Evolutionary conservation across 1,140 invertebrate species (phyloP).

Genomic region (Pseudomyrmex sp.): DNA sequence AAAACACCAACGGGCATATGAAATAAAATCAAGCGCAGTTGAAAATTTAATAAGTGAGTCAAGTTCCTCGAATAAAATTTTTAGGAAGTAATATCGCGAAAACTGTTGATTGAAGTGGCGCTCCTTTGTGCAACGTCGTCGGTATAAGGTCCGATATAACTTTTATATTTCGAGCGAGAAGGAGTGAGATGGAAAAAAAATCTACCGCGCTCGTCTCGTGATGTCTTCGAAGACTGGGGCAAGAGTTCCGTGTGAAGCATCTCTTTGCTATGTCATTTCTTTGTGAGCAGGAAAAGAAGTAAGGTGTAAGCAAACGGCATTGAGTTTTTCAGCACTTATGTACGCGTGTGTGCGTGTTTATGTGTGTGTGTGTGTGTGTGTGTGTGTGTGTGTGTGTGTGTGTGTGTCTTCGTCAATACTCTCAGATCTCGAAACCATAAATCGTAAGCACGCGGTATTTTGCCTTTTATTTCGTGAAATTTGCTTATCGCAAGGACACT

Average conservation of each 20-base stretch:
- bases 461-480: not conserved
- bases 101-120: conserved; percentile 54
- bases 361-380: too few relatives aligned
- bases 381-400: too few relatives aligned
- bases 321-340: not conserved
- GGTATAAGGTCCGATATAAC: conserved; percentile 43
- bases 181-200: conserved; percentile 26
- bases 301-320: conserved; percentile 25
- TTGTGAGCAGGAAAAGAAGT: conserved; percentile 7
- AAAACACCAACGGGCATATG: not conserved
- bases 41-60: conserved; percentile 54
- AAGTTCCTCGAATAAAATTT: conserved; percentile 38
- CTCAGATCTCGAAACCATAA: conserved; percentile 16
- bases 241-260: conserved; percentile 30
- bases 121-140: conserved; percentile 26
- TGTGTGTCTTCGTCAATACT: not conserved
- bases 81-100: conserved; percentile 51
- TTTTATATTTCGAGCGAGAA: conserved; percentile 39
- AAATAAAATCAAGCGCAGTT: conserved; percentile 43
- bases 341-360: too few relatives aligned
- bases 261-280: conserved; percentile 50
- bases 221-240: conserved; percentile 6
- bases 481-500: not conserved
- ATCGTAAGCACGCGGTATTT: not conserved
- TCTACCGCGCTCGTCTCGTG: conserved; percentile 7